Conservation (phyloP, 2,113 vertebrate genomes). For the Mustelus asterias region DNA sequence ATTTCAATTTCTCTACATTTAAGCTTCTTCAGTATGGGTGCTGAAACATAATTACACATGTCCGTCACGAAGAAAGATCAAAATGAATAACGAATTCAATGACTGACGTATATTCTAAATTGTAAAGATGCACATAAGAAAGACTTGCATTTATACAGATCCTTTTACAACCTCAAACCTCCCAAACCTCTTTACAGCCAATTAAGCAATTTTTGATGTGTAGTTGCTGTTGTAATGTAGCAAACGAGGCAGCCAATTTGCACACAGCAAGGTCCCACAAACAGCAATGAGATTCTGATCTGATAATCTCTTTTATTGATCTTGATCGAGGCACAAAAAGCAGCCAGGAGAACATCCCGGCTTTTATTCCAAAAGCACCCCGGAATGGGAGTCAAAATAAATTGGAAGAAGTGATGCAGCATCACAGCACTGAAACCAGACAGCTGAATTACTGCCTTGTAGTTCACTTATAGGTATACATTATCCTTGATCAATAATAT, state of each 20-base stretch:
- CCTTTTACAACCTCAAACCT: background rate
- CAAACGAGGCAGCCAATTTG: background rate
- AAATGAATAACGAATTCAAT: background rate
- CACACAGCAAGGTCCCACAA: conserved; percentile 25
- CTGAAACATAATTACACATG: background rate
- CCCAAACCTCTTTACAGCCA: background rate
- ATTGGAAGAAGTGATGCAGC: background rate
- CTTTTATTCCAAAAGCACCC: background rate
- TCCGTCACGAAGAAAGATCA: background rate
- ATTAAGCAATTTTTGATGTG: background rate
- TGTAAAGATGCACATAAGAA: background rate
- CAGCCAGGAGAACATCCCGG: too few relatives aligned
- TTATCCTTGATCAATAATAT: background rate
- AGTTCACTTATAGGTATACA: background rate
- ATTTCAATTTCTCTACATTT: background rate
- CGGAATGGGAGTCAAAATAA: background rate
- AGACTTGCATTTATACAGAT: background rate
- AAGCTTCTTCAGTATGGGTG: background rate
- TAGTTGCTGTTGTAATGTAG: background rate
- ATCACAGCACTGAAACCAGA: background rate
- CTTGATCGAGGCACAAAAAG: background rate
- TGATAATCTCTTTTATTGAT: background rate
- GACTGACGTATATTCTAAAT: background rate
- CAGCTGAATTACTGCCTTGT: background rate
- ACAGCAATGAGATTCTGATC: background rate